Percentiles rank a stretch among this genome's conserved stretches.
Evolutionary conservation across 2,888 invertebrate genomes (phyloP).

Genomic region (Agonopterix subpropinquella): DNA sequence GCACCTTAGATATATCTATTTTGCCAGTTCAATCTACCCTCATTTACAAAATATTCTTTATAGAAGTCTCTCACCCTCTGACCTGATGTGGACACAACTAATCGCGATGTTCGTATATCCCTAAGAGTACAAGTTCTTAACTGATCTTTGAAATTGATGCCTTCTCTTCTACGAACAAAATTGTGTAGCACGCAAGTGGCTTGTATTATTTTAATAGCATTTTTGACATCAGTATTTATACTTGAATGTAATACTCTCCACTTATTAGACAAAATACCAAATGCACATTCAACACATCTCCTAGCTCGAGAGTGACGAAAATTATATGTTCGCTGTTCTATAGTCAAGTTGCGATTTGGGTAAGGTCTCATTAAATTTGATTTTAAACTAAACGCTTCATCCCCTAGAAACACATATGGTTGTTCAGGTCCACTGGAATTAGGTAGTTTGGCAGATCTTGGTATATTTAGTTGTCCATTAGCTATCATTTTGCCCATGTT

Average conservation of each 20-base stretch:
- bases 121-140: slow-evolving; percentile 1
- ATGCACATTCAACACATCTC: slow-evolving; percentile 15
- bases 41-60: neutral
- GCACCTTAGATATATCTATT: neutral
- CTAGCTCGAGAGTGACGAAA: slow-evolving; percentile 10
- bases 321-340: slow-evolving; percentile 9
- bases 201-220: slow-evolving; percentile 1
- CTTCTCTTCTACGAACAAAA: slow-evolving; percentile 1
- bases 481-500: too few species aligned
- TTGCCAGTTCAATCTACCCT: neutral
- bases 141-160: neutral
- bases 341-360: slow-evolving; percentile 3
- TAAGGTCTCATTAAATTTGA: slow-evolving; percentile 7
- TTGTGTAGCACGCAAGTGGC: slow-evolving; percentile 4
- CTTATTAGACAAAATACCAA: slow-evolving; percentile 15
- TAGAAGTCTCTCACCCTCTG: neutral
- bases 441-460: too few species aligned
- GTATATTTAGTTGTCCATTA: too few species aligned
- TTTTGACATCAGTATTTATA: slow-evolving; percentile 6
- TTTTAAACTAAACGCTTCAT: slow-evolving; percentile 12
- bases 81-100: slow-evolving; percentile 1
- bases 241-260: slow-evolving; percentile 15
- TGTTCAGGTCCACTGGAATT: slow-evolving; percentile 8
- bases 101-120: slow-evolving; percentile 1
- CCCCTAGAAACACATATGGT: slow-evolving; percentile 10